These are phyloP conservation scores for Leptocoma aspasia DNA, from an alignment of 2,113 vertebrate species.

Conservation along the genomic window DNA sequence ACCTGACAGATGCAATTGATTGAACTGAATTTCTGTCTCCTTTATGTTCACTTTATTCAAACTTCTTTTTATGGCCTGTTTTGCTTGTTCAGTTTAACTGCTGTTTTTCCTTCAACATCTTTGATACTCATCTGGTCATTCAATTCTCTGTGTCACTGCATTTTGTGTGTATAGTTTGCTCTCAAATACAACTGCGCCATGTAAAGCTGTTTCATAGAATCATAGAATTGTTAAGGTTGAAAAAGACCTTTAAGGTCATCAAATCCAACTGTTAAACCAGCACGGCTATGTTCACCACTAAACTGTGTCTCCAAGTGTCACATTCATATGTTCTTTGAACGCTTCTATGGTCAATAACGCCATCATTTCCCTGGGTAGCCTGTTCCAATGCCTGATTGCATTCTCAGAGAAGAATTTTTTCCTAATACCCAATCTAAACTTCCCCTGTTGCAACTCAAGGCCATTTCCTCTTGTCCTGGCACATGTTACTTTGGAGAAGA, in stretches of 20 bases:
- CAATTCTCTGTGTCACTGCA: neutral
- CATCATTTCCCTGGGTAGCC: neutral
- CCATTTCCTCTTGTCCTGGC: neutral
- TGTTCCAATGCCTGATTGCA: neutral
- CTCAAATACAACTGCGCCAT: neutral
- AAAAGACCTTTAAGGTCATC: neutral
- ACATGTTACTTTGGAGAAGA: neutral
- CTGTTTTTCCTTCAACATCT: neutral
- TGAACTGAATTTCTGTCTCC: neutral
- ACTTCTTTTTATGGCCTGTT: neutral
- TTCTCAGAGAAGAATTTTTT: neutral
- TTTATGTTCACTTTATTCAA: neutral
- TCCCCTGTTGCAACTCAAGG: neutral
- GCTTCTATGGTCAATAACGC: fast-evolving
- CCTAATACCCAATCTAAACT: neutral
- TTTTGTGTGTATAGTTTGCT: neutral
- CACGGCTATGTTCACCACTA: neutral
- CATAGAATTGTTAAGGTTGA: neutral
- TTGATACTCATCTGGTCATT: neutral
- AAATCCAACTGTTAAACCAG: neutral
- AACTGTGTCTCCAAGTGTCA: neutral
- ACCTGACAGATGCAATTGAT: neutral
- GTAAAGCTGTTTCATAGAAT: neutral
- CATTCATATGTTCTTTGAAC: neutral
- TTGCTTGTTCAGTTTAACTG: neutral